Base-by-base conservation (phyloP, 2,113 vertebrate genomes). In the Cnemophilus loriae region DNA sequence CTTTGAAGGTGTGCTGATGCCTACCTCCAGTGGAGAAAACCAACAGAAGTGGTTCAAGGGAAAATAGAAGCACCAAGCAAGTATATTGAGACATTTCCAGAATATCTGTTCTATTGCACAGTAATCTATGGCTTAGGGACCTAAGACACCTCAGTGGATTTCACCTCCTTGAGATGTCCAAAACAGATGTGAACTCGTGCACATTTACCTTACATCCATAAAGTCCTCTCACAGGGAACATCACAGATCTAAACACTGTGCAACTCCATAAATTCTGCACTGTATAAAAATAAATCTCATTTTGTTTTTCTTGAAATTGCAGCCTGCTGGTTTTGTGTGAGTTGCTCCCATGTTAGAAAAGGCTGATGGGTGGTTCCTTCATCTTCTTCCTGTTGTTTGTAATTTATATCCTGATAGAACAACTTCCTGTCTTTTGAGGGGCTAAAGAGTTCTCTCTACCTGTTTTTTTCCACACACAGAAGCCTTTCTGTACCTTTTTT, bases 401-500 rank as follows among this genome's bases (percentile, higher is more conserved):
- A 30, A 50, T 80, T 92, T 77, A 63, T 78, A 87, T 89, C 35
- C 21, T 0, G 0, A 16, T 20, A 82, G 44, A 26, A 41, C 41
- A 71, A 56, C 20, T 26, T 90, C 42, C 46, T 80, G 19, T 63
- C 63, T 86, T 84, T 74, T 26, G 0, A 7, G 16, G 33, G 20
- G 12, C 17, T 80, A 26, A 70, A 18, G 30, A 47, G 30, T 37
- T 70, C 21, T 44, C 46, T 86, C 65, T 46, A 32, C 13, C 7
- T 59, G 30, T 27, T 93, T 74, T 76, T 82, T 65, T 22, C 13
- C 27, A 71, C 24, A 41, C 56, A 71, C 56, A 92, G 64, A 84
- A 93, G 56, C 27, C 47, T 68, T 93, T 84, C 83, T 89, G 39
- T 93, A 89, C 91, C 47, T 96, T 93, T 89, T 83, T 70, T 96